Evolutionary conservation across 2,113 vertebrate species (phyloP).

Genomic region (Bubo blakistoni): DNA sequence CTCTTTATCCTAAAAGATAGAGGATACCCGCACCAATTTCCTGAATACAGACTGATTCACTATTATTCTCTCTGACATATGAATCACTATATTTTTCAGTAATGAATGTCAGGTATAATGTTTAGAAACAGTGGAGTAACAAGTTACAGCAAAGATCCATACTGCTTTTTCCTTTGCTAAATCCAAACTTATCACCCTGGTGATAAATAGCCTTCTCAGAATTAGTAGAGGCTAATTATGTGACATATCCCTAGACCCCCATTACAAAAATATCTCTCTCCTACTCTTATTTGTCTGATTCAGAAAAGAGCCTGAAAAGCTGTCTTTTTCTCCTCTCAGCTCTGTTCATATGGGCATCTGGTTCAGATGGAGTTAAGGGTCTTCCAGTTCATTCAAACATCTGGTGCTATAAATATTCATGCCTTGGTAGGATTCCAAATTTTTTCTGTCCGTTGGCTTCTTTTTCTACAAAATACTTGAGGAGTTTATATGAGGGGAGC

Average conservation of each 20-base stretch:
- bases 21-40: neutral
- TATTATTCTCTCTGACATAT: neutral
- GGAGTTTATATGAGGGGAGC: neutral
- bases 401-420: slow-evolving; percentile 5
- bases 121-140: neutral
- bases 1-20: neutral
- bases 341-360: neutral
- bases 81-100: neutral
- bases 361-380: neutral
- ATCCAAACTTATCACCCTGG: neutral
- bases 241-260: neutral
- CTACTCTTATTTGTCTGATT: neutral
- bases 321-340: neutral
- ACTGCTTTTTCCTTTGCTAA: neutral
- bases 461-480: neutral
- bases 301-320: neutral
- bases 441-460: neutral
- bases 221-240: neutral
- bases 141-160: neutral
- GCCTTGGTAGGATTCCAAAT: neutral
- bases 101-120: neutral
- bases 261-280: neutral
- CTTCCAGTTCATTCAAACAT: neutral
- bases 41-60: neutral
- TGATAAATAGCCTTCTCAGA: neutral